Evolutionary conservation across 1,140 invertebrate genomes (phyloP).

Genomic region (Carcinoscorpius rotundicauda): DNA sequence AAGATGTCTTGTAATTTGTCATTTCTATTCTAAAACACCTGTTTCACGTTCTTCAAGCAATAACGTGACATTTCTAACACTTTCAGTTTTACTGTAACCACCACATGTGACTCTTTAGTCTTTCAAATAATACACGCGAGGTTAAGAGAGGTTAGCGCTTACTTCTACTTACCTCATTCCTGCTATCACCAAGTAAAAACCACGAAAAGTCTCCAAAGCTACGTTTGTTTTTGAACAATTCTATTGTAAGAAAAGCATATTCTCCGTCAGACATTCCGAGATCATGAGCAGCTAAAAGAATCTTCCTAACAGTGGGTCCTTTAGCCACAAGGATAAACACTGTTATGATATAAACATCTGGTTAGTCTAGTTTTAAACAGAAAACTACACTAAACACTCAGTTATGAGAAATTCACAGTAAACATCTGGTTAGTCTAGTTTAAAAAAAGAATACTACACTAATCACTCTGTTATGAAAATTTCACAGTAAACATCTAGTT

Average conservation of each 20-base stretch:
- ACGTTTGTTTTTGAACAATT: constrained; percentile 3
- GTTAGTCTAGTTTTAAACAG: background rate
- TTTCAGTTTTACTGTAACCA: too few relatives aligned
- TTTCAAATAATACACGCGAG: too few relatives aligned
- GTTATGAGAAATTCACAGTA: too few relatives aligned
- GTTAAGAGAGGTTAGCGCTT: too few relatives aligned
- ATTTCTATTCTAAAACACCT: too few relatives aligned
- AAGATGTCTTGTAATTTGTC: too few relatives aligned
- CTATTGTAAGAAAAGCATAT: constrained; percentile 16
- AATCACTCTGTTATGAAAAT: too few relatives aligned
- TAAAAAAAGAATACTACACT: background rate
- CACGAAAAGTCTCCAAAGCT: constrained; percentile 10
- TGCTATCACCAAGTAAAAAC: constrained; percentile 6
- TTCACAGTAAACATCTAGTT: too few relatives aligned
- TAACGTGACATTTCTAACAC: too few relatives aligned
- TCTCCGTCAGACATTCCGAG: constrained; percentile 16
- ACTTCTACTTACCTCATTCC: constrained; percentile 7
- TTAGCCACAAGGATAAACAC: constrained; percentile 12
- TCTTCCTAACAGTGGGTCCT: constrained; percentile 13
- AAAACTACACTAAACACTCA: background rate
- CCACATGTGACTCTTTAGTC: too few relatives aligned
- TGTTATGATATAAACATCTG: constrained; percentile 16
- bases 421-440: background rate
- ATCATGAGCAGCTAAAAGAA: constrained; percentile 15
- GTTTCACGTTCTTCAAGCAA: too few relatives aligned